Conservation (phyloP, 1,140 invertebrate species). For the Bombus affinis region DNA sequence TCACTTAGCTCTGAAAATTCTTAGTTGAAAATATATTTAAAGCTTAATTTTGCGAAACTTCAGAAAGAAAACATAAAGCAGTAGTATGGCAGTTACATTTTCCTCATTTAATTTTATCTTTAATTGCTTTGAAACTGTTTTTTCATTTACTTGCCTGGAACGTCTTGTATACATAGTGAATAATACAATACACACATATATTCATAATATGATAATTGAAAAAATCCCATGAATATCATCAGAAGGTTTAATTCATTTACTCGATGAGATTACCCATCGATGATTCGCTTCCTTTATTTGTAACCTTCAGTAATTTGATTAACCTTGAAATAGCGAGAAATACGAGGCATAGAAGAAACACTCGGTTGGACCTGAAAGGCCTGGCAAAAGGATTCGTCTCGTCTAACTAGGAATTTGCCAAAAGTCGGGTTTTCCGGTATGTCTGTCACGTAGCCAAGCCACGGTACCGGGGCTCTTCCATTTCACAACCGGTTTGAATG, state of each 20-base stretch:
- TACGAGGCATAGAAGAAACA: constrained; percentile 20
- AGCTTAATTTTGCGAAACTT: too few species aligned
- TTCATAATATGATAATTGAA: neutral
- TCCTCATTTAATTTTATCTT: too few species aligned
- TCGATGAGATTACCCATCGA: neutral
- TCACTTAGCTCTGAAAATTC: too few species aligned
- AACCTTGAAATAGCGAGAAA: constrained; percentile 35
- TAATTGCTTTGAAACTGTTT: too few species aligned
- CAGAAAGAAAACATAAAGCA: too few species aligned
- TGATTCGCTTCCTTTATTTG: neutral
- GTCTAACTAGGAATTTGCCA: constrained; percentile 67
- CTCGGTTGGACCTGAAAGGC: constrained; percentile 13
- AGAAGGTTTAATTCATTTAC: neutral
- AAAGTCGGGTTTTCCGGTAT: constrained; percentile 73
- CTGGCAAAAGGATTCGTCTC: constrained; percentile 44
- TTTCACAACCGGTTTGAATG: constrained; percentile 75
- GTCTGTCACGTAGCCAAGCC: constrained; percentile 77
- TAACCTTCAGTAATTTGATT: constrained; percentile 45
- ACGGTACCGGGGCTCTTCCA: constrained; percentile 65
- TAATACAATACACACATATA: too few species aligned
- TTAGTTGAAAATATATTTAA: too few species aligned
- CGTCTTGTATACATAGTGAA: neutral
- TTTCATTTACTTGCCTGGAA: too few species aligned
- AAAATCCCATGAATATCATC: neutral
- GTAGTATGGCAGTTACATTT: too few species aligned